Evolutionary conservation across 2,113 vertebrate species (phyloP).

Genomic region (Monopterus albus): DNA sequence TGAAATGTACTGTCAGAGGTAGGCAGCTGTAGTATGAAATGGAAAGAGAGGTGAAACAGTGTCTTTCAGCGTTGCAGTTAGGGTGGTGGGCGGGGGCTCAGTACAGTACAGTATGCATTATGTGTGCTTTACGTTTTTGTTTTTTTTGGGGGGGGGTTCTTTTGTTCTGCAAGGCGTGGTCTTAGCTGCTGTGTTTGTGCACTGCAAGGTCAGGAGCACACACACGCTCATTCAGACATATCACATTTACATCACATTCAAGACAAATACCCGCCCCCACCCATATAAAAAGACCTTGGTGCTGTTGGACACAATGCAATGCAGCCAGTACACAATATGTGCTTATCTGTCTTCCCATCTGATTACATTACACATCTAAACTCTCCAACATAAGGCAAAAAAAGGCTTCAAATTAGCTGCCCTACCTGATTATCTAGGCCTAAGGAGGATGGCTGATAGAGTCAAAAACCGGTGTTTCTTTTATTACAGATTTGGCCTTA

Average conservation of each 20-base stretch:
- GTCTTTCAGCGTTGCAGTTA: slow-evolving; percentile 63
- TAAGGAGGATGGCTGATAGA: slow-evolving; percentile 57
- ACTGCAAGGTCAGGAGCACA: slow-evolving; percentile 61
- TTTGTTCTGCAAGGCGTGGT: slow-evolving; percentile 56
- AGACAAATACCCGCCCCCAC: slow-evolving; percentile 27
- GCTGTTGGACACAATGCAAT: slow-evolving; percentile 50
- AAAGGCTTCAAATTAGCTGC: slow-evolving; percentile 75
- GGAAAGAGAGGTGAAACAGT: slow-evolving; percentile 66
- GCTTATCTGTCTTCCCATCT: slow-evolving; percentile 36
- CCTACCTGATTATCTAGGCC: slow-evolving; percentile 73
- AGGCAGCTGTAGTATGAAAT: slow-evolving; percentile 66
- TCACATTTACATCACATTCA: slow-evolving; percentile 43
- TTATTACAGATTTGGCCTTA: slow-evolving; percentile 56
- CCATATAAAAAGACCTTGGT: slow-evolving; percentile 56
- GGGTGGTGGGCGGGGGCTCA: not conserved
- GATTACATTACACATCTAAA: slow-evolving; percentile 39
- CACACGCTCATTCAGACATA: slow-evolving; percentile 22
- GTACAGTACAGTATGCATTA: slow-evolving; percentile 69
- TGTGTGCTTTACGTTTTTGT: slow-evolving; percentile 66
- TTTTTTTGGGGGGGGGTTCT: too few species aligned
- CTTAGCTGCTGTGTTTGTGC: slow-evolving; percentile 64
- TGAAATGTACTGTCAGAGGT: slow-evolving; percentile 65
- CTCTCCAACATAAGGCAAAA: slow-evolving; percentile 74
- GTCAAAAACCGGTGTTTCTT: slow-evolving; percentile 12
- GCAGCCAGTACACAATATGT: slow-evolving; percentile 50